Evolutionary conservation across 2,113 vertebrate species (phyloP), one percentile per base, ranked within the genome.

Genomic region (Polypterus bichir): DNA sequence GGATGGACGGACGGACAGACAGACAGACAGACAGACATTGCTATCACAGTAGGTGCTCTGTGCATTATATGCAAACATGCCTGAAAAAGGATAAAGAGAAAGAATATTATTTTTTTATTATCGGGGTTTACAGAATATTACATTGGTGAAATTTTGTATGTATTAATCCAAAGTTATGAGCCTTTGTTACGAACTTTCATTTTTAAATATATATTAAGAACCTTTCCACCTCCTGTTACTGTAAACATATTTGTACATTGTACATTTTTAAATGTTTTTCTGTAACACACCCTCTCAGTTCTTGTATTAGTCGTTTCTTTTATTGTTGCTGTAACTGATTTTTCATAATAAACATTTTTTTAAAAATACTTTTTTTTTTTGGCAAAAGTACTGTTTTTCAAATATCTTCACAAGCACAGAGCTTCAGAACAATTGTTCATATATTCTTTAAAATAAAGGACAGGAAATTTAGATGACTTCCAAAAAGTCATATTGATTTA

Each of bases 301-400:
- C 7, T n/a, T 8, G 52, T n/a, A 53, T 53, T 6, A 27, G 5
- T 44, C 11, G 3, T 54, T 44, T 9, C 63, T 61, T 48, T 54
- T 52, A 9, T 5, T 4, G 54, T 44, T 69, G 68, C 1, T 5
- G 2, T 45, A 54, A 53, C 54, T 60, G 61, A 5, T 47, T 47
- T 55, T 53, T 64, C 47, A 45, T 61, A 63, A 5, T 59, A 64
- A 44, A 8, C 61, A 59, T 48, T 52, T 62, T 27, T 62, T 58
- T 9, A 57, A 9, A 27, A 27, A 27, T 27, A 27, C 27, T 27
- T 27, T 27, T 27, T 27, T 27, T 27, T 27, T 27, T 27, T 27
- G 27, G 27, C 27, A 27, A 27, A 27, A 27, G 27, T 27, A 27
- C 27, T 27, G 27, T 27, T 27, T 27, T 27, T 27, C 27, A 27